Conservation (phyloP, 1,140 invertebrate genomes). For the Apolygus lucorum region DNA sequence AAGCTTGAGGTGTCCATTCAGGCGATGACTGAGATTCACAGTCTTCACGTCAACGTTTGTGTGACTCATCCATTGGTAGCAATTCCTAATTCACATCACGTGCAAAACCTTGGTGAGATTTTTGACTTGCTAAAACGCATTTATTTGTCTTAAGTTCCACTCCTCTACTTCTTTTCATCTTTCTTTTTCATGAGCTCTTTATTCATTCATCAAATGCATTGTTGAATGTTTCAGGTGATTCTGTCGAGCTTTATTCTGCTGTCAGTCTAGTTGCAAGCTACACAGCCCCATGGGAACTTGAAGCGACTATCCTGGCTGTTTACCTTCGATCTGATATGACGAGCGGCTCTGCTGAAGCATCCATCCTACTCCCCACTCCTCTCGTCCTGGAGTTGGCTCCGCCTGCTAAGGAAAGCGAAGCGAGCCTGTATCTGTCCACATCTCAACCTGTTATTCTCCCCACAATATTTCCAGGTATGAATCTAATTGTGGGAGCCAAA, state of each 20-base stretch:
- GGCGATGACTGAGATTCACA: background rate
- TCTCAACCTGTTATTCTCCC: conserved; percentile 21
- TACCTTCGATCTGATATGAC: conserved; percentile 19
- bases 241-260: background rate
- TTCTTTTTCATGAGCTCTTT: too few species aligned
- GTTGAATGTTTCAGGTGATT: too few species aligned
- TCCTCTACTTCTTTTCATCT: too few species aligned
- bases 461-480: conserved; percentile 28
- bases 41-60: conserved; percentile 18
- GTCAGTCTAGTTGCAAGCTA: conserved; percentile 3
- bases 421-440: conserved; percentile 16
- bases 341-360: background rate
- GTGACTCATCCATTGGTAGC: conserved; percentile 17
- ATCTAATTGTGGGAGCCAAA: too few species aligned
- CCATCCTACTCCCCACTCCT: conserved; percentile 1
- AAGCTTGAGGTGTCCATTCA: conserved; percentile 18
- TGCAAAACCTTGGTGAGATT: conserved; percentile 19
- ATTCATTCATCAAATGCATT: too few species aligned
- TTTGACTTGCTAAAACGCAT: too few species aligned
- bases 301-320: conserved; percentile 4
- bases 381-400: conserved; percentile 24
- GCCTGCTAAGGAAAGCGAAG: conserved; percentile 20
- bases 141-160: too few species aligned
- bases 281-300: conserved; percentile 14
- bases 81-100: conserved; percentile 12